phyloP scores from a whole-genome alignment of 2,113 vertebrate species.

The Indicator indicator region DNA sequence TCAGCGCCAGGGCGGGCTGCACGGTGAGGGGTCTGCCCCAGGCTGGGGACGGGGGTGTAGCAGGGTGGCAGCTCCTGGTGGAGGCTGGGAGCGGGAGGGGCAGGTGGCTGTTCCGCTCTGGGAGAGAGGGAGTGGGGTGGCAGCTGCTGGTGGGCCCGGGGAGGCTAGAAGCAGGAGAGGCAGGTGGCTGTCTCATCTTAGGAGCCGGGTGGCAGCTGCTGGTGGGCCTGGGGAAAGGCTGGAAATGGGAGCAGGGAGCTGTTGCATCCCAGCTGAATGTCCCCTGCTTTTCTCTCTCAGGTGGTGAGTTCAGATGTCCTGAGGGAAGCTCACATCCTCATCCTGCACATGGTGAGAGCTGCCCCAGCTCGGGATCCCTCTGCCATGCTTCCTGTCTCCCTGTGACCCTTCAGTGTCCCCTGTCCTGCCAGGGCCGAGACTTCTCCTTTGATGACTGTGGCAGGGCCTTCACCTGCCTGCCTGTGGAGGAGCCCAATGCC shows the following conservation, averaged over 20 bases:
- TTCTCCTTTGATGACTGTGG: conserved; percentile 94
- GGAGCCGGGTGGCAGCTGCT: no score
- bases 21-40: conserved; percentile 77
- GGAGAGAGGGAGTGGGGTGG: not conserved
- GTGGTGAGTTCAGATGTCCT: conserved; percentile 92
- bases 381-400: accelerated
- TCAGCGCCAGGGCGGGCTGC: conserved; percentile 85
- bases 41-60: no score
- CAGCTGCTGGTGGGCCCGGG: not conserved
- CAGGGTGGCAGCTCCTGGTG: not conserved
- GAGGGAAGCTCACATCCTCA: conserved; percentile 83
- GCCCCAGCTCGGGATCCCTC: accelerated
- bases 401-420: not conserved
- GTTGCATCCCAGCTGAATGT: not conserved
- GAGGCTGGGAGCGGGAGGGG: not conserved
- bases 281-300: conserved; percentile 58
- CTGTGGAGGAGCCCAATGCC: conserved; percentile 64
- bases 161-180: no score
- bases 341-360: conserved; percentile 89
- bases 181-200: no score
- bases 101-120: no score
- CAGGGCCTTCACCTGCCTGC: conserved; percentile 90
- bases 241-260: not conserved
- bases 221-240: not conserved
- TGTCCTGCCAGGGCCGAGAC: conserved; percentile 83